Conservation (phyloP, 2,797 vertebrate genomes). For the Halcyon leucocephala region DNA sequence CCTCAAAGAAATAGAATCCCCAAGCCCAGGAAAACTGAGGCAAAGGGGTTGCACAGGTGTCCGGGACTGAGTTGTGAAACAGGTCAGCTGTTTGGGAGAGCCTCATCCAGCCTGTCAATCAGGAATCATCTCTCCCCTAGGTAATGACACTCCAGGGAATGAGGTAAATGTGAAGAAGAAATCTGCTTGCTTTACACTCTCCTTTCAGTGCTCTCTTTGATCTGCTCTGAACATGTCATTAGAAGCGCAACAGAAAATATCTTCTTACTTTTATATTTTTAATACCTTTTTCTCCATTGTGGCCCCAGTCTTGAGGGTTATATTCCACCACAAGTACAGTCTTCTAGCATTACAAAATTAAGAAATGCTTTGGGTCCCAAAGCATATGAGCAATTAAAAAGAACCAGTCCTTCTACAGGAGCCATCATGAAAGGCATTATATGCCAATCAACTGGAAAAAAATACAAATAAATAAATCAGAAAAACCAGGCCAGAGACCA, state of each 20-base stretch:
- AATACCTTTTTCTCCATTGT: neutral
- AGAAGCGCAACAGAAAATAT: neutral
- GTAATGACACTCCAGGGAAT: slow-evolving; percentile 3
- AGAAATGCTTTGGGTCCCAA: neutral
- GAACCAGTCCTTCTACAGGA: neutral
- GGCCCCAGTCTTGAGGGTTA: neutral
- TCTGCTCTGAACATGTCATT: neutral
- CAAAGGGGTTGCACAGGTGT: neutral
- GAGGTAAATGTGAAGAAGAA: neutral
- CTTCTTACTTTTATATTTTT: neutral
- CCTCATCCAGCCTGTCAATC: slow-evolving; percentile 18
- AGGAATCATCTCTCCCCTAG: neutral
- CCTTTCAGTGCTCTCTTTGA: neutral
- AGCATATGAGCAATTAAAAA: neutral
- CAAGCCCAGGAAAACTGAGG: neutral
- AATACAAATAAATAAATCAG: neutral
- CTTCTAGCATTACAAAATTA: neutral
- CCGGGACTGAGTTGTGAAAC: neutral
- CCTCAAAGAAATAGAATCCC: slow-evolving; percentile 33
- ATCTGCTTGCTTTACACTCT: neutral
- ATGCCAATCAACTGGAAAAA: neutral
- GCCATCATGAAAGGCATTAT: neutral
- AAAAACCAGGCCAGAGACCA: neutral
- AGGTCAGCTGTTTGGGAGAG: slow-evolving; percentile 1
- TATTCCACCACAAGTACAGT: neutral